phyloP scores from a whole-genome alignment of 1,140 invertebrate species.

The Pteromalus puparum region DNA sequence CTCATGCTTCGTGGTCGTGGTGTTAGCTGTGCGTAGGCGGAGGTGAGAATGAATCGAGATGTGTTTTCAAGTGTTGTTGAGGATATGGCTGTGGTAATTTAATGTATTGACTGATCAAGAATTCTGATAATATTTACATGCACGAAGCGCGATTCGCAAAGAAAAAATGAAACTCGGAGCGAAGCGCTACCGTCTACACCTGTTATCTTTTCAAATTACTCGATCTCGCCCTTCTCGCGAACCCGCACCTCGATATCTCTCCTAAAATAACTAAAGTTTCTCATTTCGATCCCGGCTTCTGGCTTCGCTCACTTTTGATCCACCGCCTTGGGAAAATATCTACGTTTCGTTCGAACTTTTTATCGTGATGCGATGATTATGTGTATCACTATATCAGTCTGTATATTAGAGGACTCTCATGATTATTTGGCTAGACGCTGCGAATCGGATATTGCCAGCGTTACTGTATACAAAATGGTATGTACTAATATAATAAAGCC shows the following conservation, averaged over 20 bases:
- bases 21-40: too few species aligned
- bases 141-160: too few species aligned
- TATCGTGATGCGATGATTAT: background rate
- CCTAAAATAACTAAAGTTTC: conserved; percentile 19
- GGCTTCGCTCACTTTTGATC: background rate
- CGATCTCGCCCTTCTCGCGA: background rate
- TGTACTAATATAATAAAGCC: too few species aligned
- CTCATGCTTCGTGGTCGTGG: too few species aligned
- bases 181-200: background rate
- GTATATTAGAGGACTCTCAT: background rate
- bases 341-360: background rate
- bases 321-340: background rate
- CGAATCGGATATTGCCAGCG: too few species aligned
- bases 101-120: too few species aligned
- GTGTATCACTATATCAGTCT: background rate
- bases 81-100: too few species aligned
- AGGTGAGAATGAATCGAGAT: too few species aligned
- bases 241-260: background rate
- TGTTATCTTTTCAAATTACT: conserved; percentile 39
- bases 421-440: too few species aligned
- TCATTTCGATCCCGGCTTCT: background rate
- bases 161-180: background rate
- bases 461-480: too few species aligned
- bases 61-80: too few species aligned
- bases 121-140: too few species aligned